Conservation (phyloP, 2,113 vertebrate species). For the Ammodytes marinus region DNA sequence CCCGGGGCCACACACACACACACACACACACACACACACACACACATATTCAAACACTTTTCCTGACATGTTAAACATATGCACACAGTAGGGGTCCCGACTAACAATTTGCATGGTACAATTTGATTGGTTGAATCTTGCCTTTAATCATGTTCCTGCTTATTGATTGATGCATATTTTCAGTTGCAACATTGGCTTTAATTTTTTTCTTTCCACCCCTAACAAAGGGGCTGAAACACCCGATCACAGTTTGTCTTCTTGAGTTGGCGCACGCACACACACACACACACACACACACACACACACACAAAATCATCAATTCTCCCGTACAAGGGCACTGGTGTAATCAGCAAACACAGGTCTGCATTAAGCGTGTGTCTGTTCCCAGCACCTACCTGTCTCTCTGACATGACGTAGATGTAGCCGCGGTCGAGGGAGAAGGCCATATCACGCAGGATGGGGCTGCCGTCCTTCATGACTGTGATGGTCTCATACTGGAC, state of each 20-base stretch:
- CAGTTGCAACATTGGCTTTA: too few species aligned
- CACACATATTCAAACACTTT: constrained; percentile 30
- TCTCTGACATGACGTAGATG: constrained; percentile 96
- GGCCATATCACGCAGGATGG: constrained; percentile 95
- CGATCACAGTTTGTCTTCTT: too few species aligned
- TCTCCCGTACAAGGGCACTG: not conserved
- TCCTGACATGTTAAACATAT: constrained; percentile 39
- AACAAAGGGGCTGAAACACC: too few species aligned
- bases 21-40: constrained; percentile 20
- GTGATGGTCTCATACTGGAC: constrained; percentile 94
- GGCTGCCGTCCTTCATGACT: constrained; percentile 93
- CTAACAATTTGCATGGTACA: too few species aligned
- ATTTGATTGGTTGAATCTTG: too few species aligned
- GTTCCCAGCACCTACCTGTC: constrained; percentile 88
- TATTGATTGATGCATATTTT: too few species aligned
- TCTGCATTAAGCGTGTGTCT: constrained; percentile 5
- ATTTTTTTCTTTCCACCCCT: too few species aligned
- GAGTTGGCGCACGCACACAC: not conserved
- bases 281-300: not conserved
- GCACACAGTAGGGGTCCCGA: too few species aligned
- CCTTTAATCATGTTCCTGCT: too few species aligned
- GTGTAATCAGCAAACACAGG: not conserved
- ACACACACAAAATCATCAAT: constrained; percentile 20
- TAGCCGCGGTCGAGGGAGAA: constrained; percentile 93
- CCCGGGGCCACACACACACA: constrained; percentile 38